A percentile compares a stretch with the other conserved stretches of the same genome.
phyloP scores from a whole-genome alignment of 2,888 invertebrate species.

The Drosophila mulleri region DNA sequence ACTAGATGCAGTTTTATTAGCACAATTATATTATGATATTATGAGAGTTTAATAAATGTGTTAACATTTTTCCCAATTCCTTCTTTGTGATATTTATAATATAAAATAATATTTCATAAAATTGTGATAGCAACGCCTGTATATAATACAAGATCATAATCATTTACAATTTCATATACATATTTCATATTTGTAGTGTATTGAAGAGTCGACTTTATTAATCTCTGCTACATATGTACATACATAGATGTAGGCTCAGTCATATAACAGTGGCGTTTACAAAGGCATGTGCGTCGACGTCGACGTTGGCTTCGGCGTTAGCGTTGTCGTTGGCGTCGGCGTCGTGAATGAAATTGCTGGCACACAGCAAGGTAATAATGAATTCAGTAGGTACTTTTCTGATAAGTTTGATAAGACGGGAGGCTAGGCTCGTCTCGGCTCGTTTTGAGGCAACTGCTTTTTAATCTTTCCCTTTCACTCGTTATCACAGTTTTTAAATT shows the following conservation, averaged over 20 bases:
- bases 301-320: not conserved
- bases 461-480: constrained; percentile 12
- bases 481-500: not conserved
- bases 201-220: not conserved
- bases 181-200: constrained; percentile 8
- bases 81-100: too few relatives aligned
- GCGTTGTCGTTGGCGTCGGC: not conserved
- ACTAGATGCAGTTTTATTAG: too few relatives aligned
- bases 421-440: not conserved
- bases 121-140: too few relatives aligned
- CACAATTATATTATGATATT: too few relatives aligned
- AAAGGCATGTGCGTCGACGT: not conserved
- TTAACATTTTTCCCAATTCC: too few relatives aligned
- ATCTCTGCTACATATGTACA: constrained; percentile 1
- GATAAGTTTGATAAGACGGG: constrained; percentile 19
- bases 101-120: too few relatives aligned
- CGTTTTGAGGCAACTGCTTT: not conserved
- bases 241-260: constrained; percentile 12
- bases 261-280: constrained; percentile 42
- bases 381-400: not conserved
- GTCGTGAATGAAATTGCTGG: constrained; percentile 20
- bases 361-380: constrained; percentile 20
- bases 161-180: too few relatives aligned
- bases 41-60: too few relatives aligned
- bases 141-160: too few relatives aligned